A percentile compares a stretch with the other conserved stretches of the same genome.
These are phyloP conservation scores for Drosophila pegasa DNA, from an alignment of 2,888 invertebrate genomes.

Conservation along the genomic window DNA sequence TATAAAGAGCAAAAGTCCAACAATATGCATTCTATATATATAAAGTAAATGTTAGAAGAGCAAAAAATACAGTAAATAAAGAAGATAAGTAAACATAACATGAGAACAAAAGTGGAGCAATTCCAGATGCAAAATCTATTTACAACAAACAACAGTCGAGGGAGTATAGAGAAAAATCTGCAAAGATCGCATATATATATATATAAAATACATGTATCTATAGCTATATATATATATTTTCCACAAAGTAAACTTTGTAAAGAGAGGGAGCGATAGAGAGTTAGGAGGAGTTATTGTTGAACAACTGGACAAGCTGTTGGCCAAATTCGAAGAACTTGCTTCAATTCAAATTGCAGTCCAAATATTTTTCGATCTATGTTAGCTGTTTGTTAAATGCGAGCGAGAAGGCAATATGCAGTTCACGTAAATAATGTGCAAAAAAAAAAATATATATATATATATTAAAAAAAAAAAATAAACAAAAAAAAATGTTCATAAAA, in stretches of 20 bases:
- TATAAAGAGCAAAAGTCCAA: slow-evolving; percentile 70
- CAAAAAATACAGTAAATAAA: slow-evolving; percentile 4
- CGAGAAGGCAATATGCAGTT: slow-evolving; percentile 31
- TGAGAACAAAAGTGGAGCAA: slow-evolving; percentile 41
- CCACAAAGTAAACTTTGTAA: slow-evolving; percentile 23
- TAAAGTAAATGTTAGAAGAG: slow-evolving; percentile 47
- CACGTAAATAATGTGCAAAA: slow-evolving; percentile 35
- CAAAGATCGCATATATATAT: not conserved
- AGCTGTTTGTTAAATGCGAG: slow-evolving; percentile 67
- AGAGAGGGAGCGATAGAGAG: slow-evolving; percentile 9
- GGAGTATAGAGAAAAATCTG: slow-evolving; percentile 1
- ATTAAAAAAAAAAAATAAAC: slow-evolving; percentile 27
- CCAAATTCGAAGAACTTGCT: slow-evolving; percentile 11
- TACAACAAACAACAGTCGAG: slow-evolving; percentile 54
- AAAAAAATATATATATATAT: slow-evolving; percentile 14
- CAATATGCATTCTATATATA: slow-evolving; percentile 31
- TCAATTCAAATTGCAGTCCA: slow-evolving; percentile 46
- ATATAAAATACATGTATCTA: slow-evolving; percentile 12
- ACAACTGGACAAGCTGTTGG: slow-evolving; percentile 9
- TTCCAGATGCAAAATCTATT: slow-evolving; percentile 74
- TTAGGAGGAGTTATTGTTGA: slow-evolving; percentile 4
- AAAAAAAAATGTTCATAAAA: slow-evolving; percentile 28
- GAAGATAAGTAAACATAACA: slow-evolving; percentile 1
- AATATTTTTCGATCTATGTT: slow-evolving; percentile 75
- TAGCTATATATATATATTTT: slow-evolving; percentile 34